phyloP scores from a whole-genome alignment of 2,888 invertebrate genomes.

The Tipula vernalis region DNA sequence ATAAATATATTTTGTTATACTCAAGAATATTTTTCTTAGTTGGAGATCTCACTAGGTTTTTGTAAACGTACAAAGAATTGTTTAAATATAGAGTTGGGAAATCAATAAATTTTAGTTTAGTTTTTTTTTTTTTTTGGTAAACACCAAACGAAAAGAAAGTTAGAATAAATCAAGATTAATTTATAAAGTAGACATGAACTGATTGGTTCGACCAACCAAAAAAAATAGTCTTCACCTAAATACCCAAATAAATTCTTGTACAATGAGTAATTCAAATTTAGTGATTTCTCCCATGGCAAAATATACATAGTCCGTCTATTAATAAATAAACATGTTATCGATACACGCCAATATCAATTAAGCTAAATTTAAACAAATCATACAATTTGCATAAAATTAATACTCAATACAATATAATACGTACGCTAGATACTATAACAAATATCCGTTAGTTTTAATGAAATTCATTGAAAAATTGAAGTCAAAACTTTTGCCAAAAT shows the following conservation, averaged over 20 bases:
- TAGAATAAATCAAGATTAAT: not conserved
- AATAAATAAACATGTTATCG: no score
- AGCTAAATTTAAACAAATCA: no score
- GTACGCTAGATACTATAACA: no score
- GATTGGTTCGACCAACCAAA: not conserved
- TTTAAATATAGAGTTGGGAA: not conserved
- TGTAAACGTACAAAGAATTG: not conserved
- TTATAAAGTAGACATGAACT: not conserved
- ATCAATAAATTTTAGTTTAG: not conserved
- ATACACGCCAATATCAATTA: no score
- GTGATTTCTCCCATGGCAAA: not conserved
- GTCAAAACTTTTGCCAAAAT: no score
- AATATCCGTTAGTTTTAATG: not conserved
- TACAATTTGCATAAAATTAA: no score
- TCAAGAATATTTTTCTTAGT: not conserved
- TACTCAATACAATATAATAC: no score
- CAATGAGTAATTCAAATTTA: not conserved
- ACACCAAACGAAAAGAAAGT: not conserved
- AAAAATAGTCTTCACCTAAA: not conserved
- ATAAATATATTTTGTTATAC: not conserved
- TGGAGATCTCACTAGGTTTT: not conserved
- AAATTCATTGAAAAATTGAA: not conserved
- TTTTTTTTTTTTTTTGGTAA: not conserved
- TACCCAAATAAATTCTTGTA: not conserved
- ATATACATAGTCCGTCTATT: no score